Evolutionary conservation across 2,113 vertebrate species (phyloP).

Genomic region (Nycticebus coucang): DNA sequence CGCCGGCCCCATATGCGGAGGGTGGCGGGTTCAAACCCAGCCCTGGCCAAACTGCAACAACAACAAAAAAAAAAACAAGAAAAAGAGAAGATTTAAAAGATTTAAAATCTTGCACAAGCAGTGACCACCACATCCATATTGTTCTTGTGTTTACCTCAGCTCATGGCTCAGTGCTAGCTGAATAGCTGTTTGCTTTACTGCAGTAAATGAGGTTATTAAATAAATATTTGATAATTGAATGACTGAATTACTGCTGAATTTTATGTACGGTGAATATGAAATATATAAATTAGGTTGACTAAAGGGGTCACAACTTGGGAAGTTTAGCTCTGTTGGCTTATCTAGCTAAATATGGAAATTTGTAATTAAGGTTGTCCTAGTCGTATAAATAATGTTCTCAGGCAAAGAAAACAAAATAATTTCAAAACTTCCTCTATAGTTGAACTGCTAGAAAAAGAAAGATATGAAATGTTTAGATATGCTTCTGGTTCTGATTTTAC

Average conservation of each 20-base stretch:
- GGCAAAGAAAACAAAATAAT: background rate
- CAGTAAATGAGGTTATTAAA: background rate
- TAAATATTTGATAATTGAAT: background rate
- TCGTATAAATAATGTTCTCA: background rate
- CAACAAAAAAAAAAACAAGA: no score
- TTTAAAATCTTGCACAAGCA: background rate
- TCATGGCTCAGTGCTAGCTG: background rate
- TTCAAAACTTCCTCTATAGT: background rate
- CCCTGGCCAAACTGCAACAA: no score
- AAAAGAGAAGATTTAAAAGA: no score
- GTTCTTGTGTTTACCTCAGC: background rate
- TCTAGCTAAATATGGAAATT: background rate
- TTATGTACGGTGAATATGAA: background rate
- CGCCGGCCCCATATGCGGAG: no score
- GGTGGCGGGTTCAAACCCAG: no score
- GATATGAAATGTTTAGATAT: background rate
- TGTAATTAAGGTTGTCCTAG: background rate
- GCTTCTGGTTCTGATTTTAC: background rate
- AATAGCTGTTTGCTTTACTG: background rate
- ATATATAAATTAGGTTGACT: background rate
- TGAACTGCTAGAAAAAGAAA: background rate
- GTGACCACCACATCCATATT: background rate
- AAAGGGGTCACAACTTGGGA: background rate
- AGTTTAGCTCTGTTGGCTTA: background rate
- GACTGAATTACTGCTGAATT: background rate